Conservation (phyloP, 2,797 vertebrate species). For the Hippoglossus hippoglossus region DNA sequence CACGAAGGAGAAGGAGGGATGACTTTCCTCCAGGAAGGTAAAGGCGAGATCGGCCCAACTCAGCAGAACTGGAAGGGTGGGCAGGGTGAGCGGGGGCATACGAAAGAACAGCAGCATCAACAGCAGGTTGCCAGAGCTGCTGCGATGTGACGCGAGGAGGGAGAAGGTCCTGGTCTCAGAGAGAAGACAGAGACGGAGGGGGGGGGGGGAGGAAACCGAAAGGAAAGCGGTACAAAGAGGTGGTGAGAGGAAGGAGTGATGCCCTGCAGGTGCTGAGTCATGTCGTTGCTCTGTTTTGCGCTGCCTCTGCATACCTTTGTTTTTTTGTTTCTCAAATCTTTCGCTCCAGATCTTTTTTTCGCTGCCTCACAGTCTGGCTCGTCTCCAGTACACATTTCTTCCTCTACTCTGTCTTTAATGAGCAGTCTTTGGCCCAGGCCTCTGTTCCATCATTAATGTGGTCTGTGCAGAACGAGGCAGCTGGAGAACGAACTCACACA, state of each 20-base stretch:
- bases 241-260: conserved; percentile 25
- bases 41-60: conserved; percentile 47
- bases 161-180: conserved; percentile 29
- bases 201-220: not conserved
- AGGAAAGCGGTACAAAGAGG: conserved; percentile 15
- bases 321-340: conserved; percentile 33
- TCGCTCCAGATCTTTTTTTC: conserved; percentile 4
- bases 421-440: conserved; percentile 45
- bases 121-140: conserved; percentile 34
- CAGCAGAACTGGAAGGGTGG: conserved; percentile 53
- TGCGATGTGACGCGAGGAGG: conserved; percentile 41
- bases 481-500: conserved; percentile 52
- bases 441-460: conserved; percentile 69
- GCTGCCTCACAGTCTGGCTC: conserved; percentile 27
- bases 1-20: conserved; percentile 55
- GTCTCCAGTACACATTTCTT: conserved; percentile 27
- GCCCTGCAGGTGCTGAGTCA: conserved; percentile 64
- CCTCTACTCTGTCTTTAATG: conserved; percentile 47
- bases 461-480: conserved; percentile 52
- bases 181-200: conserved; percentile 8
- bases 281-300: conserved; percentile 20
- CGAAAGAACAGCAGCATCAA: conserved; percentile 43
- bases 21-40: conserved; percentile 60
- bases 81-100: not conserved
- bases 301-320: conserved; percentile 16